Conservation (phyloP, 2,797 vertebrate genomes). For the Falco novaeseelandiae region DNA sequence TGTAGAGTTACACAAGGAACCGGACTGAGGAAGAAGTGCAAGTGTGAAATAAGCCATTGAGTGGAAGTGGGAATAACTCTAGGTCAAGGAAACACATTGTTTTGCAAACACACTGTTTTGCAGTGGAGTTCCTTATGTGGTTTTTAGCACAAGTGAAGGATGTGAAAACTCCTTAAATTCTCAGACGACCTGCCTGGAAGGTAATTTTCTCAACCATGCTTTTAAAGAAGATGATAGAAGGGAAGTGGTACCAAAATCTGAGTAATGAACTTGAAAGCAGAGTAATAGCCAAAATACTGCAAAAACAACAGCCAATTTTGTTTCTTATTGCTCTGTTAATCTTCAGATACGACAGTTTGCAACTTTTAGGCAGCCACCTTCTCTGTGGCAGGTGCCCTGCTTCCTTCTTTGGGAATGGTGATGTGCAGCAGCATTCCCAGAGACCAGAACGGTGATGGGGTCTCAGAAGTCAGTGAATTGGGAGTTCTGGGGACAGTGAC, state of each 20-base stretch:
- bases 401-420: not conserved
- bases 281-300: not conserved
- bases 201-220: not conserved
- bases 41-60: not conserved
- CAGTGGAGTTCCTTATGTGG: fast-evolving
- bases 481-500: not conserved
- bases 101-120: too few species aligned
- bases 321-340: not conserved
- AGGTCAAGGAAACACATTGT: not conserved
- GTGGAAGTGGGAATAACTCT: not conserved
- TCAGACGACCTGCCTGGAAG: not conserved
- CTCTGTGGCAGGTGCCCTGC: too few species aligned
- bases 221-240: not conserved
- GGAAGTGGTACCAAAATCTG: not conserved
- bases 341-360: too few species aligned
- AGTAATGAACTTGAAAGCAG: not conserved
- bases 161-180: not conserved
- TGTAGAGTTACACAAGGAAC: not conserved
- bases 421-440: not conserved
- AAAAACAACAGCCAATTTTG: too few species aligned
- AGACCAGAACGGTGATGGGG: fast-evolving
- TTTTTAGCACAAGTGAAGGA: not conserved
- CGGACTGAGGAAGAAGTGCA: fast-evolving
- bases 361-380: fast-evolving
- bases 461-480: not conserved